Percentiles rank a stretch among this genome's conserved stretches.
Evolutionary conservation across 2,797 vertebrate genomes (phyloP).

Genomic region (Selene dorsalis): DNA sequence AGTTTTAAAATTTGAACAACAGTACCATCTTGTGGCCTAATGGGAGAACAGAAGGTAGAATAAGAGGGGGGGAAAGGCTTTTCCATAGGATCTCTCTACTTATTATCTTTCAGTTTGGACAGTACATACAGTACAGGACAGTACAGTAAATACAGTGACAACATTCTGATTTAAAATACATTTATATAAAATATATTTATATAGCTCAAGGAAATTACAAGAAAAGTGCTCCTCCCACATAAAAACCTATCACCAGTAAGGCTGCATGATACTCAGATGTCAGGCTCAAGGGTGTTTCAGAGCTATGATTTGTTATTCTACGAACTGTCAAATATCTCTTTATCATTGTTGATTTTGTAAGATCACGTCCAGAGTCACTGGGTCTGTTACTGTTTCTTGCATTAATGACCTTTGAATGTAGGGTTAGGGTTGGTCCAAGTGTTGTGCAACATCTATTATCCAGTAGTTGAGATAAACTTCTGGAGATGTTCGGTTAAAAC

Average conservation of each 20-base stretch:
- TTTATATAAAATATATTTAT: neutral
- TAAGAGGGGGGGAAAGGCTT: neutral
- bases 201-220: neutral
- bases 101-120: neutral
- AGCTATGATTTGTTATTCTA: neutral
- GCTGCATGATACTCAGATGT: neutral
- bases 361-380: neutral
- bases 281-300: neutral
- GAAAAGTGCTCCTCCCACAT: too few relatives aligned
- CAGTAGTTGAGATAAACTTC: too few relatives aligned
- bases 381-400: too few relatives aligned
- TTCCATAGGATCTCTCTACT: neutral
- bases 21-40: constrained; percentile 53
- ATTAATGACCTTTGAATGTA: too few relatives aligned
- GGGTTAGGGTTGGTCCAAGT: neutral
- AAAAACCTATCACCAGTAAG: neutral
- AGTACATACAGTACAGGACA: too few relatives aligned
- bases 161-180: neutral
- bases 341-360: neutral
- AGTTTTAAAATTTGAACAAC: constrained; percentile 5
- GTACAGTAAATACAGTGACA: neutral
- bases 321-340: neutral
- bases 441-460: neutral
- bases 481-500: too few relatives aligned
- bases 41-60: neutral